Evolutionary conservation across 1,140 invertebrate genomes (phyloP).

Genomic region (Orussus abietinus): DNA sequence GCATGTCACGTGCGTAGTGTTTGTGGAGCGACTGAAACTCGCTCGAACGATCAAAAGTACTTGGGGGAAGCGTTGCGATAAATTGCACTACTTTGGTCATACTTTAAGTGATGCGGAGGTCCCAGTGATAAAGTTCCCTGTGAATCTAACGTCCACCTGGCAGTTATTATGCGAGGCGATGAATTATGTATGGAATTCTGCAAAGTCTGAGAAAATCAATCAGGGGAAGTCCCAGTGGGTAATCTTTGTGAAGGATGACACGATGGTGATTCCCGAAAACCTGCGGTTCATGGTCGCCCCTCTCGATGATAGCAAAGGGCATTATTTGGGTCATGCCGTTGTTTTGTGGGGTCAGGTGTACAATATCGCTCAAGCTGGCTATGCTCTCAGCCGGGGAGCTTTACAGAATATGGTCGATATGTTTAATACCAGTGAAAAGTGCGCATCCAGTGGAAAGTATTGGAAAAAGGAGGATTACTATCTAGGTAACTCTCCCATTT

Average conservation of each 20-base stretch:
- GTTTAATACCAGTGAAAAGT: constrained; percentile 47
- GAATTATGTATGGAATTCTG: constrained; percentile 35
- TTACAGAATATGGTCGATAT: constrained; percentile 37
- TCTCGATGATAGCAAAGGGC: constrained; percentile 37
- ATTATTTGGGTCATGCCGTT: constrained; percentile 55
- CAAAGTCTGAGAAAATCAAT: constrained; percentile 7
- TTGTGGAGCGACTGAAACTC: constrained; percentile 39
- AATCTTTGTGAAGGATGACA: constrained; percentile 52
- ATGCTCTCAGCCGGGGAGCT: constrained; percentile 50
- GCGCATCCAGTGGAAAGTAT: constrained; percentile 48
- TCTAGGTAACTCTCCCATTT: constrained; percentile 41
- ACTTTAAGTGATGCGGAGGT: constrained; percentile 19
- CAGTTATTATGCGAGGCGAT: constrained; percentile 48
- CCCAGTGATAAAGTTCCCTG: constrained; percentile 33
- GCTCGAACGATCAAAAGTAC: constrained; percentile 37
- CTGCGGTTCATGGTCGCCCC: constrained; percentile 47
- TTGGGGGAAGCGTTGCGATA: constrained; percentile 44
- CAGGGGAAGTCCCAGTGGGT: constrained; percentile 49
- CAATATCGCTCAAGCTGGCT: constrained; percentile 54
- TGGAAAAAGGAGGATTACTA: constrained; percentile 60
- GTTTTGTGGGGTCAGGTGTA: constrained; percentile 52
- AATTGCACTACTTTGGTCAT: constrained; percentile 41
- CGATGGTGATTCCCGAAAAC: constrained; percentile 53
- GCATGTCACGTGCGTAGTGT: constrained; percentile 42
- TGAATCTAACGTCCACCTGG: constrained; percentile 49